These are phyloP conservation scores for Centropyge bicolor DNA, from an alignment of 2,797 vertebrate species.

Conservation along the genomic window DNA sequence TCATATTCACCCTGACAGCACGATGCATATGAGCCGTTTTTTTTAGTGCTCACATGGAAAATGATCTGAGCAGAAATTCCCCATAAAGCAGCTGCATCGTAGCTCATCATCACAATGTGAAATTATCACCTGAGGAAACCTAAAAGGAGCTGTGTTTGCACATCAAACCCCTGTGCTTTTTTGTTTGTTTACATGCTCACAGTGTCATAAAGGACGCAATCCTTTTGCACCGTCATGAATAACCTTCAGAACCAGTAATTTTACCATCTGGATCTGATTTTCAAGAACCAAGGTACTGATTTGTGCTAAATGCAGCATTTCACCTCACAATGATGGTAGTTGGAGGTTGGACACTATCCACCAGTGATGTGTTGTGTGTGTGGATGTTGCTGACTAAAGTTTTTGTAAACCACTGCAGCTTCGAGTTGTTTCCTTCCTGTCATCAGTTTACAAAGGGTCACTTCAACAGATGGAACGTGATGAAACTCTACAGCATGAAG, in stretches of 20 bases:
- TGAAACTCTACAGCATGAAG: constrained; percentile 18
- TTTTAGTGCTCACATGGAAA: neutral
- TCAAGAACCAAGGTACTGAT: constrained; percentile 7
- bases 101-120: neutral
- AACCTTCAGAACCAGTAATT: constrained; percentile 10
- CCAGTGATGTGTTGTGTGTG: neutral
- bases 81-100: neutral
- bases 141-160: neutral
- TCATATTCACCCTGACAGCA: constrained; percentile 15
- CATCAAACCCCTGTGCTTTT: neutral
- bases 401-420: constrained; percentile 16
- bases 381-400: constrained; percentile 26
- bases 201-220: neutral
- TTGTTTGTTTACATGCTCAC: constrained; percentile 9
- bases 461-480: constrained; percentile 37
- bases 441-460: constrained; percentile 25
- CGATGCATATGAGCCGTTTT: neutral
- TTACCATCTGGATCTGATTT: constrained; percentile 21
- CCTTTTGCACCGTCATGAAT: neutral
- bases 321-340: constrained; percentile 3
- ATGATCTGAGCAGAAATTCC: neutral
- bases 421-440: constrained; percentile 35
- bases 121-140: neutral
- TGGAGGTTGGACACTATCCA: neutral
- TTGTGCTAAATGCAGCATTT: constrained; percentile 26